Evolutionary conservation across 1,140 invertebrate species (phyloP), one percentile per base, ranked within the genome.

Genomic region (honey bee (Apis mellifera)): DNA sequence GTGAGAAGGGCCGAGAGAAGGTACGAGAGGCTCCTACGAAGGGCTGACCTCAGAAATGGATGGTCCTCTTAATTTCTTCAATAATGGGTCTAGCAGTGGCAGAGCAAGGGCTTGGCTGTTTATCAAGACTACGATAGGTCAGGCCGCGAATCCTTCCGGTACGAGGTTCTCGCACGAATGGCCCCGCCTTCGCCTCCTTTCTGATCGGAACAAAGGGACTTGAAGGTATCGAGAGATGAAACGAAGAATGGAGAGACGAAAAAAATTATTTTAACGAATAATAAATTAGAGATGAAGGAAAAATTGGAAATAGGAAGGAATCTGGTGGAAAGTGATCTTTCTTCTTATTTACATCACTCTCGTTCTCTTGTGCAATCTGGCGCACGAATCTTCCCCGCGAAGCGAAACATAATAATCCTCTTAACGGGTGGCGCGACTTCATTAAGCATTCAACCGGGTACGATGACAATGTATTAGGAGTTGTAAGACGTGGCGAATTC

Each of bases 61-160:
- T 91, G 86, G 84, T 85, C 86, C 90, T 90, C 90, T 90, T 91
- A 90, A 90, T 91, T 91, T 90, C 90, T 90, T 89, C 90, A 90
- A 91, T 91, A 91, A 91, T 91, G 85, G 89, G 72, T 55, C 83
- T 52, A 76, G 42, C 82, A 70, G 78, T 86, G 84, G 82, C 66
- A 85, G 82, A 85, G 82, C 66, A 3, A 75, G 88, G 78, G 80
- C 83, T 86, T 82, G 89, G 81, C 84, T 90, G 88, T 91, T 91
- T 90, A 88, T 91, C 89, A 90, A 86, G 84, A 65, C 86, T 73
- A 55, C 76, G 76, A 84, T 86, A 87, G 87, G 32, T n/a, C 72
- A 77, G 78, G 71, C 86, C 69, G 70, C 77, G 83, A 59, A 83
- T 84, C 78, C 73, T 82, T 78, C 79, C 21, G 52, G 52, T 74